Base-by-base conservation (phyloP, 2,113 vertebrate species). In the Acrocephalus arundinaceus region DNA sequence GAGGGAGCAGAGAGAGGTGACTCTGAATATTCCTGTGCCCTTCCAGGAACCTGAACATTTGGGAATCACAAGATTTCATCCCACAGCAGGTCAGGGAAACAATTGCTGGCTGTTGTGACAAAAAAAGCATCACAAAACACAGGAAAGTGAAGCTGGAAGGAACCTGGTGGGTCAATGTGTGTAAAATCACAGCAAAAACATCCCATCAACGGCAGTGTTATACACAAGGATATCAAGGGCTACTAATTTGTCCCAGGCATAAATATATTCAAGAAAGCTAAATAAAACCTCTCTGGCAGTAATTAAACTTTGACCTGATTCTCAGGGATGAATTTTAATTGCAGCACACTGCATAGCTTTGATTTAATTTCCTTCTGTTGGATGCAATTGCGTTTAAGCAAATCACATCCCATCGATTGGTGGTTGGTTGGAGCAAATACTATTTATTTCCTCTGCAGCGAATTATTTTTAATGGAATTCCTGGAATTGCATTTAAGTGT, bases 391-490 rank as follows among this genome's bases (percentile, higher is more conserved):
- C 88, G 61, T 92, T 95, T 91, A 97, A 90, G 55, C 75, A 67
- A 93, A 97, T 95, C 85, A 33, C 95, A 35, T 59, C n/a, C n/a
- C 92, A 96, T 96, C 9, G 85, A 94, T 68, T 92, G 75, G 48
- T 85, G 82, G 55, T 80, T 88, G 86, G 91, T 96, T 84, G 91
- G 70, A 94, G 79, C 6, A 7, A 77, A 74, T 41, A 65, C 52
- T 80, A 54, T 95, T 94, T 92, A 65, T 90, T 96, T 95, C 92
- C 61, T 89, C 79, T 75, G 65, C 85, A 92, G 68, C 86, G 84
- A 97, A 94, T 93, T 84, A 83, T 95, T 95, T 96, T 84, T 81
- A 97, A 96, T 96, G 93, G 87, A 95, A 96, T 94, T 92, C 90
- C 83, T 90, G 65, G 72, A 92, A 96, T 41, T 94, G 90, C 91